phyloP scores from a whole-genome alignment of 2,888 invertebrate genomes.

The Rhogogaster chlorosoma region DNA sequence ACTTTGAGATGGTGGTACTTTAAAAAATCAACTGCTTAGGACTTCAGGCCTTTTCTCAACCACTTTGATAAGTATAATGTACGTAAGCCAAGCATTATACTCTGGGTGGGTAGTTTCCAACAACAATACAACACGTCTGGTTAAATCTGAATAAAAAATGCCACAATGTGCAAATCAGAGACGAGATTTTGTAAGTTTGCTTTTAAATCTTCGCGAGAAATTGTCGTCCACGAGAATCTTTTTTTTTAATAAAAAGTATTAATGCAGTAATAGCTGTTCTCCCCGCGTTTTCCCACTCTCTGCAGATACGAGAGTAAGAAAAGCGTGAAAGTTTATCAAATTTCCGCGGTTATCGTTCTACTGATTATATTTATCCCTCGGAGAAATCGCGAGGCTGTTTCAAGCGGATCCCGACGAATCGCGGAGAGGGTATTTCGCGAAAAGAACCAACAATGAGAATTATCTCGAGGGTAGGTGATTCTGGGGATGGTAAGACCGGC shows the following conservation, averaged over 20 bases:
- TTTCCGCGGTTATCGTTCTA: neutral
- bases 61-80: neutral
- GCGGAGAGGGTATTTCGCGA: neutral
- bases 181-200: neutral
- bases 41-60: neutral
- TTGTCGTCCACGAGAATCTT: neutral
- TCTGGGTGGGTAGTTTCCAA: neutral
- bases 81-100: neutral
- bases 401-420: neutral
- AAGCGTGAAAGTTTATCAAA: neutral
- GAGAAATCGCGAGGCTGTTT: neutral
- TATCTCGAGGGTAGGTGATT: conserved; percentile 6
- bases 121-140: neutral
- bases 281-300: neutral
- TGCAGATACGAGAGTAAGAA: neutral
- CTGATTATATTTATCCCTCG: neutral
- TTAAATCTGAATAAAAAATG: neutral
- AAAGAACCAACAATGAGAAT: conserved; percentile 22
- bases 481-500: neutral
- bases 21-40: neutral
- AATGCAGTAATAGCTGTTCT: neutral
- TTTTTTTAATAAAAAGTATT: neutral
- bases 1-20: neutral
- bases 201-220: neutral
- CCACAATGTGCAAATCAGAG: neutral